Evolutionary conservation across 2,797 vertebrate species (phyloP).

Genomic region (Tadarida brasiliensis): DNA sequence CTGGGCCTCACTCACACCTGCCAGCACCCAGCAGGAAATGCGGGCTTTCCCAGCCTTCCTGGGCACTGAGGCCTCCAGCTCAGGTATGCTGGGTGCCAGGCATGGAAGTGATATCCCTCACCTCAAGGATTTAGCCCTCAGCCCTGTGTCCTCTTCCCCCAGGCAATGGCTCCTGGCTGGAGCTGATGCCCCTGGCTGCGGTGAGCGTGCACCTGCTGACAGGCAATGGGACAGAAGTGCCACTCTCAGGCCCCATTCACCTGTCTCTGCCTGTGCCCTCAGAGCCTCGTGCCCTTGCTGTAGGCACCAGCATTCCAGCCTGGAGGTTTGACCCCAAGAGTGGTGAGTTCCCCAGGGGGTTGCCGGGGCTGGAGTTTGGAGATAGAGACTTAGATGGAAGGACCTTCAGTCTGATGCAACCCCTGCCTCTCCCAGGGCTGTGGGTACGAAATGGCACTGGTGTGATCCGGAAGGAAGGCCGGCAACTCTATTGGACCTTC

Average conservation of each 20-base stretch:
- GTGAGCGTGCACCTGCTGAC: slow-evolving; percentile 95
- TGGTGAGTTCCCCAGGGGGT: slow-evolving; percentile 85
- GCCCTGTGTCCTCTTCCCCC: slow-evolving; percentile 58
- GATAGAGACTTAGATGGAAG: background rate
- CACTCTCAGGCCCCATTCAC: slow-evolving; percentile 93
- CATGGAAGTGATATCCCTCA: background rate
- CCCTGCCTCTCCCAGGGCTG: slow-evolving; percentile 88
- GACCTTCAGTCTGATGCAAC: background rate
- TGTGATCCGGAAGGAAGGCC: slow-evolving; percentile 95
- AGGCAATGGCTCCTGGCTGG: slow-evolving; percentile 93
- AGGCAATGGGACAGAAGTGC: slow-evolving; percentile 91
- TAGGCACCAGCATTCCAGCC: slow-evolving; percentile 92
- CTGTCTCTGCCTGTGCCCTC: slow-evolving; percentile 94
- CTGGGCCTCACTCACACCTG: slow-evolving; percentile 94
- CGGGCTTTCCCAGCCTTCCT: slow-evolving; percentile 96
- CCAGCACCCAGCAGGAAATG: slow-evolving; percentile 93
- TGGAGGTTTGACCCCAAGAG: slow-evolving; percentile 95
- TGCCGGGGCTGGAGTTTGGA: background rate
- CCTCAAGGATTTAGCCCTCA: background rate
- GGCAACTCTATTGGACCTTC: slow-evolving; percentile 95
- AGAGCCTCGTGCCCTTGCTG: slow-evolving; percentile 88
- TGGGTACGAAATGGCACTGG: slow-evolving; percentile 96
- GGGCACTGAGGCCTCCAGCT: slow-evolving; percentile 93
- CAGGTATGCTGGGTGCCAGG: slow-evolving; percentile 86
- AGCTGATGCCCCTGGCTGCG: slow-evolving; percentile 93